These are phyloP conservation scores for Bacillus rossius DNA, from an alignment of 1,140 invertebrate species.

Conservation along the genomic window DNA sequence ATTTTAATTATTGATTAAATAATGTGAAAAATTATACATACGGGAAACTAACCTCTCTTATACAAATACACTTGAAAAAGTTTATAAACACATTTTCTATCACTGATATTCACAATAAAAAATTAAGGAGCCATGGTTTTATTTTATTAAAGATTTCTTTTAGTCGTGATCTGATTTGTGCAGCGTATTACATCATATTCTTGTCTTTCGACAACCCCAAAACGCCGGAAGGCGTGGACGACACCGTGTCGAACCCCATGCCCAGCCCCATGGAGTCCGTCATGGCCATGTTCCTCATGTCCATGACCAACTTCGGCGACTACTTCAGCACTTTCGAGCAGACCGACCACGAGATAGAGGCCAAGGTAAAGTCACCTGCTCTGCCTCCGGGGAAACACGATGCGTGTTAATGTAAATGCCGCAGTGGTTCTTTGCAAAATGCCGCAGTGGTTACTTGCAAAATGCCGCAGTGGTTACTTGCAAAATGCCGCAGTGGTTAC, in stretches of 20 bases:
- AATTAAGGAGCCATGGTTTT: neutral
- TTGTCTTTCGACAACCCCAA: constrained; percentile 75
- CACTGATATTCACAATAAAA: no score
- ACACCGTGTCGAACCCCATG: constrained; percentile 65
- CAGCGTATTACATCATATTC: constrained; percentile 90
- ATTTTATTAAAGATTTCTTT: neutral
- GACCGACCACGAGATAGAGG: constrained; percentile 82
- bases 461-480: no score
- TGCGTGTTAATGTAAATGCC: neutral
- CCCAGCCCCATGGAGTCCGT: constrained; percentile 87
- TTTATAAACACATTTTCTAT: no score
- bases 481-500: no score
- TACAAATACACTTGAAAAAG: no score
- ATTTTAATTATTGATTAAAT: no score
- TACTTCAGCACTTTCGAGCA: constrained; percentile 86
- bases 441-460: no score
- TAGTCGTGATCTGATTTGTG: no score
- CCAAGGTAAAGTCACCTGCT: constrained; percentile 82
- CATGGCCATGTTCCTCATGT: constrained; percentile 98
- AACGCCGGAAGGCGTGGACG: constrained; percentile 37
- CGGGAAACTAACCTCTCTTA: no score
- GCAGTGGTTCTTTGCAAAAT: neutral
- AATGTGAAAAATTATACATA: no score
- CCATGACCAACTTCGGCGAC: constrained; percentile 91
- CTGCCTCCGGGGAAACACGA: neutral